Conservation (phyloP, 2,888 invertebrate genomes). For the Yponomeuta sedellus region DNA sequence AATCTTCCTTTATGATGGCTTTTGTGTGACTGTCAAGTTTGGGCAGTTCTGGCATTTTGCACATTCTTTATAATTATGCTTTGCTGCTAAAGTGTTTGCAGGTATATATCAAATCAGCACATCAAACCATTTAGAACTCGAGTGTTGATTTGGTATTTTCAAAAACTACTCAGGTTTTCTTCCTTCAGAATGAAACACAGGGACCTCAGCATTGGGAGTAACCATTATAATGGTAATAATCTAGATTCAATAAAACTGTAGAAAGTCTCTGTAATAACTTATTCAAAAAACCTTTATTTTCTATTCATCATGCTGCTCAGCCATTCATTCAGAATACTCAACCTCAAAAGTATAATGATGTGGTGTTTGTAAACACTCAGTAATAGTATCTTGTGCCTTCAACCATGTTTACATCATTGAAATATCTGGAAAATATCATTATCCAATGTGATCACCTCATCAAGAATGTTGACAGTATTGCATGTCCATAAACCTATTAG, state of each 20-base stretch:
- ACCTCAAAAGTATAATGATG: not conserved
- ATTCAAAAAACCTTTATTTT: not conserved
- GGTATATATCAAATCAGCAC: not conserved
- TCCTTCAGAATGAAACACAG: not conserved
- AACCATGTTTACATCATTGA: not conserved
- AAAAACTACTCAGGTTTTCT: not conserved
- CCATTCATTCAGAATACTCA: not conserved
- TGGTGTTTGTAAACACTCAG: not conserved
- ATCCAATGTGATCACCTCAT: not conserved
- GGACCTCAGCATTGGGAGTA: conserved; percentile 7
- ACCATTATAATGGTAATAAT: conserved; percentile 10
- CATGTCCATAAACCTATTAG: not conserved
- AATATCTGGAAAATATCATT: not conserved
- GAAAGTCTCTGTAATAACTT: not conserved
- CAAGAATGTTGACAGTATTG: not conserved
- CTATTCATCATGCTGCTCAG: not conserved
- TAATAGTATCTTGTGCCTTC: not conserved
- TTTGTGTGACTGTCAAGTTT: not conserved
- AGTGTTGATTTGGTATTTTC: not conserved
- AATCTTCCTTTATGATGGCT: not conserved
- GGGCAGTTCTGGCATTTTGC: not conserved
- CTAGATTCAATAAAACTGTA: not conserved
- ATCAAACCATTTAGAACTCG: not conserved
- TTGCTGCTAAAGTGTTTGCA: not conserved
- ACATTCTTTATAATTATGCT: not conserved